Evolutionary conservation across 2,888 invertebrate species (phyloP), one percentile per base, ranked within the genome.

Genomic region (Macrosiphum euphorbiae): DNA sequence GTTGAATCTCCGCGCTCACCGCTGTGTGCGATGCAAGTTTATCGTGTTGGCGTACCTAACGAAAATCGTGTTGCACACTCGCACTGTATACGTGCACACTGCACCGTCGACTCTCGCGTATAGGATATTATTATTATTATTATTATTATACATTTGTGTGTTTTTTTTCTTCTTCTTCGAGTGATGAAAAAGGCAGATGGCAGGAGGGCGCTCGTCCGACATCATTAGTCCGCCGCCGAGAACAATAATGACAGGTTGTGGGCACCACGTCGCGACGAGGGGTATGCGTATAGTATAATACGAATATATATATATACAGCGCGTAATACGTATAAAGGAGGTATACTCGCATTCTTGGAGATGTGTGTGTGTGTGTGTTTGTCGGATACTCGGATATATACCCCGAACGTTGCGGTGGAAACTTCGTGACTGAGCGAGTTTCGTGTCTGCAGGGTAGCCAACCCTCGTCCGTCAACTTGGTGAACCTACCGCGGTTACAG

Each of bases 191-290:
- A 94, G 86, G 94, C 94, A 94, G 94, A 90, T 90, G 90, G 94
- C 93, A 41, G 85, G 89, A 86, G 89, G 90, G 92, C 92, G 93
- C 85, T 89, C 93, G 50, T 58, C 89, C 90, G 85, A 94, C 94
- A 90, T 94, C 94, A 94, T 94, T 94, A 94, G 94, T 94, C 90
- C 90, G 90, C 67, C 90, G 94, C 85, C 61, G 90, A 90, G 90
- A 94, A 90, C 94, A 94, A 93, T 93, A 93, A 93, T 93, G 93
- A 93, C 93, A 93, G 93, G 93, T 93, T 93, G 93, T 85, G 93
- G 58, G 93, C 85, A 89, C 85, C 92, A 88, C 92, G 92, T 88
- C 92, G 85, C 89, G 58, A 89, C 93, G 93, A 93, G 89, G 89
- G 93, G 58, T 93, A 89, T 84, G 61, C 88, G 24, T 58, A 58